Base-by-base conservation (phyloP, 2,113 vertebrate species). In the Psilopogon haemacephalus region DNA sequence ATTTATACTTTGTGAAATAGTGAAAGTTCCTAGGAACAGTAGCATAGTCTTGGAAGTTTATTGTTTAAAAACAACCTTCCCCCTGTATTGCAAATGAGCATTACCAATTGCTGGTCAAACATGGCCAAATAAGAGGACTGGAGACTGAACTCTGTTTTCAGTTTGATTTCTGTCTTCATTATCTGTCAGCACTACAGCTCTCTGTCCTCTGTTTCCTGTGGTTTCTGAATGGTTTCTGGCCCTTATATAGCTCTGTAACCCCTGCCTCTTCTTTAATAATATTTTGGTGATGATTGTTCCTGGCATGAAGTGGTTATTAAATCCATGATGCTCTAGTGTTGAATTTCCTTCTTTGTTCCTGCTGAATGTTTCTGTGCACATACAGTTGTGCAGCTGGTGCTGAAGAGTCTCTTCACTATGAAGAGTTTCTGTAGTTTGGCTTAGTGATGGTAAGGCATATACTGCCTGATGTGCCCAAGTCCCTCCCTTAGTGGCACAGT, bases 401-500 rank as follows among this genome's bases (percentile, higher is more conserved):
- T 33, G 46, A 52, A 40, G 52, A 52, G 32, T 38, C 30, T 67
- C 44, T 76, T 33, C 30, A 7, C 19, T 70, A 24, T 2, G 30
- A 64, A 46, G 35, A 21, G 19, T 35, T 33, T 55, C 11, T n/a
- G 42, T 1, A 1, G 6, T 54, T 74, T 72, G 68, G n/a, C 8
- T 69, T 20, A 33, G 23, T 26, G 23, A 7, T 28, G 27, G 20
- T n/a, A n/a, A 21, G 40, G 68, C 5, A 26, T 21, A 37, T 13
- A 30, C 50, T 84, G 24, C 48, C 12, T 9, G 18, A 5, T 37
- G 24, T 5, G 0, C 15, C 54, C 0, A 0, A 12, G 60, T 44
- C 15, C 30, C 7, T 68, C 8, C n/a, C 28, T 11, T 1, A 2
- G 38, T 50, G 42, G 5, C 48, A 44, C 1, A 0, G 6, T 0